phyloP scores from a whole-genome alignment of 2,888 invertebrate genomes.

The Polymixis flavicincta region DNA sequence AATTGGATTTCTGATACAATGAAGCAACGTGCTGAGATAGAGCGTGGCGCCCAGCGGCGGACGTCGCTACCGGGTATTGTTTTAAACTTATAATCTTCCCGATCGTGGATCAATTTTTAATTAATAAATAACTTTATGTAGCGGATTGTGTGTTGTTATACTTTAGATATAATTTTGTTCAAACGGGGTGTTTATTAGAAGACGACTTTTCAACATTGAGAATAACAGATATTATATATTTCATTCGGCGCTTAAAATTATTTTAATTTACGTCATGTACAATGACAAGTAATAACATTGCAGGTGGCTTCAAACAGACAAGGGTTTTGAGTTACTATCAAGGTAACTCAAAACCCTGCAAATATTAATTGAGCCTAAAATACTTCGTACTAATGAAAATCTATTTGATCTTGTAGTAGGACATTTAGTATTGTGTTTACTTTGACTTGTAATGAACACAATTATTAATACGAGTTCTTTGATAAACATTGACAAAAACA shows the following conservation, averaged over 20 bases:
- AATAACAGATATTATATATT: background rate
- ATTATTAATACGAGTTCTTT: slow-evolving; percentile 4
- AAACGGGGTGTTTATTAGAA: background rate
- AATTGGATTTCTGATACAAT: slow-evolving; percentile 63
- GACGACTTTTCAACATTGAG: background rate
- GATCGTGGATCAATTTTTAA: slow-evolving; percentile 28
- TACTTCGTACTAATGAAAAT: slow-evolving; percentile 34
- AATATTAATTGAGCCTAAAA: slow-evolving; percentile 26
- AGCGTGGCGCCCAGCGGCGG: slow-evolving; percentile 13
- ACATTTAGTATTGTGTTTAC: slow-evolving; percentile 16
- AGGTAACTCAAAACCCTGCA: too few relatives aligned
- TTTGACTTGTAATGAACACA: slow-evolving; percentile 9
- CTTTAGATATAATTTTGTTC: background rate
- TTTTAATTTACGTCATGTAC: slow-evolving; percentile 14
- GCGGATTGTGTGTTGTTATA: background rate
- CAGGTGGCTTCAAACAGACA: slow-evolving; percentile 25
- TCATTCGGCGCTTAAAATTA: background rate
- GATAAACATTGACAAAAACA: slow-evolving; percentile 3
- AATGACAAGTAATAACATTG: slow-evolving; percentile 13
- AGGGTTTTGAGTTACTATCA: slow-evolving; percentile 2
- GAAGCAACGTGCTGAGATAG: slow-evolving; percentile 29
- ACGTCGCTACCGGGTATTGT: slow-evolving; percentile 35
- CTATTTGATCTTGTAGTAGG: slow-evolving; percentile 30
- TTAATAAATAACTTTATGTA: slow-evolving; percentile 25
- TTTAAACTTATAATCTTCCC: slow-evolving; percentile 45